These are phyloP conservation scores for Mergus octosetaceus DNA, from an alignment of 2,797 vertebrate species.

Conservation along the genomic window DNA sequence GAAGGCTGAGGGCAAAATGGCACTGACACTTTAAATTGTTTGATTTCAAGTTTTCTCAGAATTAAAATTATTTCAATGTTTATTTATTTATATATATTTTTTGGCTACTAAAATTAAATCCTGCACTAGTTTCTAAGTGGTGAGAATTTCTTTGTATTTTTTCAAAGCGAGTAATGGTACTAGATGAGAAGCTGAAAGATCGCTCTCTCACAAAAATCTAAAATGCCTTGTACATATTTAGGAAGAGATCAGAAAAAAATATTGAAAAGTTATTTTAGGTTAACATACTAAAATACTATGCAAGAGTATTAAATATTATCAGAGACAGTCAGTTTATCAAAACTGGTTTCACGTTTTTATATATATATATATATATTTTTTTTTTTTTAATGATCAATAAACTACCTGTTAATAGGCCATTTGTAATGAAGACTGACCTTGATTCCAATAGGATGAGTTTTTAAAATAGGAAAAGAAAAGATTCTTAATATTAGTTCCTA, in stretches of 20 bases:
- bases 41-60: background rate
- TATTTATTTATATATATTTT: background rate
- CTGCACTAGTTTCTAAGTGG: background rate
- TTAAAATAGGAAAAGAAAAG: rapidly evolving
- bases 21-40: background rate
- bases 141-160: background rate
- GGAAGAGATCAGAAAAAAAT: background rate
- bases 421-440: background rate
- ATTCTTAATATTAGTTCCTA: background rate
- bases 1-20: background rate
- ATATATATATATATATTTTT: too few species aligned
- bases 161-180: background rate
- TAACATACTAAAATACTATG: background rate
- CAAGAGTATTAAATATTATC: background rate
- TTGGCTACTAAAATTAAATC: background rate
- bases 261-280: background rate
- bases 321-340: background rate
- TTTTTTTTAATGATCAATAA: background rate
- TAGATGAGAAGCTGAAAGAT: background rate
- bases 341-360: background rate
- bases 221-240: background rate
- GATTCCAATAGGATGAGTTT: background rate
- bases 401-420: background rate
- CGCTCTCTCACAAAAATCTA: background rate
- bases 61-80: background rate